Base-by-base conservation (phyloP, 2,113 vertebrate species). In the Hippocampus zosterae region DNA sequence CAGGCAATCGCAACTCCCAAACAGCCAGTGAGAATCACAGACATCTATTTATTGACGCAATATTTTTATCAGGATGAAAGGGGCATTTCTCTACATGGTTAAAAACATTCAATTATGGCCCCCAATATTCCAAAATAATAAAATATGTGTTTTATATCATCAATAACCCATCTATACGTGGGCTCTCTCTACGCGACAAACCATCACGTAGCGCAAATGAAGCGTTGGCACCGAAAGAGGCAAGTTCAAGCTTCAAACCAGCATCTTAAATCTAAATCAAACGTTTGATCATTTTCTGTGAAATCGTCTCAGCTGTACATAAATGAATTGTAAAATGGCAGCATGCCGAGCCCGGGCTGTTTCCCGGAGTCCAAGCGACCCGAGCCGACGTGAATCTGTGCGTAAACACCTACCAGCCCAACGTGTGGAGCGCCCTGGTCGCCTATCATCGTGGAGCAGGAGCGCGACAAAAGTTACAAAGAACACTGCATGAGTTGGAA, bases 341-440 rank as follows among this genome's bases (percentile, higher is more conserved):
- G 52, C 21, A 52, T 52, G 18, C 48, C 18, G n/a, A 19, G 19
- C 0, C 7, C 19, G 19, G 50, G 19, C 50, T 52, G 7, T 52
- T 52, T 52, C 10, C 55, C 10, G 2, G 40, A 64, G 21, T 40
- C 61, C 5, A 23, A 23, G 61, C 11, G 40, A 41, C 5, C n/a
- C 61, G 21, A 15, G 5, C 7, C 61, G 9, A 42, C 33, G 33
- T 11, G 18, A 1, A 23, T 3, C 63, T 18, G 23, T 1, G 63
- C n/a, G 42, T 46, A 83, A 87, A 82, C 84, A 91, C 92, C 82
- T 92, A 93, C 92, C 92, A 92, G 92, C 92, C 90, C 87, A 89
- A 84, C 78, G 74, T 85, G 88, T 85, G 89, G 80, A 84, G 68
- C 77, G 72, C 75, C 84, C 83, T 85, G 83, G 77, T 90, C 88